Base-by-base conservation (phyloP, 2,797 vertebrate genomes). In the Knipowitschia caucasica region DNA sequence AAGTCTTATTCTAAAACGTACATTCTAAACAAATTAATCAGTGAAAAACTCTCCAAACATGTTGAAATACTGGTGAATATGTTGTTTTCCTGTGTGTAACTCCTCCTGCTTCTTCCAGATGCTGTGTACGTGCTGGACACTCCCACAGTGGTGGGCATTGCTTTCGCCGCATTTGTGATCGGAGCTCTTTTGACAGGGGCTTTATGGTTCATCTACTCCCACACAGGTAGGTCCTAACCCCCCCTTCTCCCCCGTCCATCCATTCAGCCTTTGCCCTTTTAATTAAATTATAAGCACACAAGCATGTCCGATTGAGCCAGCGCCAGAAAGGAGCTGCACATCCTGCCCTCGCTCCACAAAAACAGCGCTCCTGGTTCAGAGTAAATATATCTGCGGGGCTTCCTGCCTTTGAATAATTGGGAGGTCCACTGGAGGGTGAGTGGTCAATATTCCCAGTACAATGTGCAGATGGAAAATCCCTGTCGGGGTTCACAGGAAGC, bases 151-250 rank as follows among this genome's bases (percentile, higher is more conserved):
- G 94, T 98, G 79, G 94, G 95, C 59, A 99, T 99, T 2, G 95
- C 96, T 0, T 99, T 98, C 5, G 93, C 94, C 0, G 95, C 96
- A 0, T 99, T 99, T 31, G 85, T 96, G 14, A 98, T 99, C 0
- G 97, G 97, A 15, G 96, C 93, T 12, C 87, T 98, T 72, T 83
- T 99, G 62, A 99, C 94, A 0, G 97, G 94, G 62, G 95, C 95
- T 1, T 83, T 99, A 67, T 99, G 97, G 97, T 98, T 94, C 58
- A 98, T 99, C 89, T 97, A 99, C 78, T 93, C 95, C 0, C 95
- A 92, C 86, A 99, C 97, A 90, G 94, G 97, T 98, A 67, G 68
- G 90, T 78, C 61, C 20, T 55, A 56, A 44, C 10, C 69, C 77
- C 71, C 73, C 56, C 50, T 54, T 2, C 1, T 24, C 0, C 51